These are phyloP conservation scores for Fregetta grallaria DNA, from an alignment of 2,113 vertebrate species.

Conservation along the genomic window DNA sequence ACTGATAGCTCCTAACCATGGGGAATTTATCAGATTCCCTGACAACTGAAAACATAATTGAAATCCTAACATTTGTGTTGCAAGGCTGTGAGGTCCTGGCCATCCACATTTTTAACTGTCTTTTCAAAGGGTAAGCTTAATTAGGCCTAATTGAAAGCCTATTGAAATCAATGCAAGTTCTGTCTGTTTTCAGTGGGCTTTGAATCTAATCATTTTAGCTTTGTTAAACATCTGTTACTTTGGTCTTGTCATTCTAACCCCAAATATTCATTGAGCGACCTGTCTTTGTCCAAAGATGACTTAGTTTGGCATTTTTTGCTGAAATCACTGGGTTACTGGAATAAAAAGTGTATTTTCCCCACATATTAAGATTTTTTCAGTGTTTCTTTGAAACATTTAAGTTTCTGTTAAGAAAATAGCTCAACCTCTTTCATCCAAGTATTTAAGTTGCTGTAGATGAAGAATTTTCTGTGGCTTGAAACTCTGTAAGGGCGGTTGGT, in stretches of 20 bases:
- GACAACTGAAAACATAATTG: neutral
- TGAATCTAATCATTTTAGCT: neutral
- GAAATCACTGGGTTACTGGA: neutral
- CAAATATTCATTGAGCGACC: neutral
- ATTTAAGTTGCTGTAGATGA: neutral
- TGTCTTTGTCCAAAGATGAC: neutral
- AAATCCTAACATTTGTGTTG: neutral
- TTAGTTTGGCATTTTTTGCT: neutral
- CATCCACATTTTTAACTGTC: neutral
- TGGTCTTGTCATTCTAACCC: neutral
- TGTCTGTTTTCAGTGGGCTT: neutral
- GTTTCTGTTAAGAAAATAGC: neutral
- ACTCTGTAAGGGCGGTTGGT: neutral
- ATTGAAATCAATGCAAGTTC: neutral
- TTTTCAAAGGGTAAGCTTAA: neutral
- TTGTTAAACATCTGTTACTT: neutral
- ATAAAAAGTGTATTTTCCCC: neutral
- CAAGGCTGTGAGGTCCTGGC: neutral
- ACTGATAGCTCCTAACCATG: neutral
- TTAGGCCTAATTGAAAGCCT: neutral
- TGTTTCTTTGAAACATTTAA: neutral
- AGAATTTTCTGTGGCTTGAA: neutral
- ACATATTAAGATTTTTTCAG: neutral
- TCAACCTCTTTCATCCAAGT: neutral
- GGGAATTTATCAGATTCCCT: neutral